phyloP scores from a whole-genome alignment of 1,140 invertebrate genomes.

The Epicauta chinensis region DNA sequence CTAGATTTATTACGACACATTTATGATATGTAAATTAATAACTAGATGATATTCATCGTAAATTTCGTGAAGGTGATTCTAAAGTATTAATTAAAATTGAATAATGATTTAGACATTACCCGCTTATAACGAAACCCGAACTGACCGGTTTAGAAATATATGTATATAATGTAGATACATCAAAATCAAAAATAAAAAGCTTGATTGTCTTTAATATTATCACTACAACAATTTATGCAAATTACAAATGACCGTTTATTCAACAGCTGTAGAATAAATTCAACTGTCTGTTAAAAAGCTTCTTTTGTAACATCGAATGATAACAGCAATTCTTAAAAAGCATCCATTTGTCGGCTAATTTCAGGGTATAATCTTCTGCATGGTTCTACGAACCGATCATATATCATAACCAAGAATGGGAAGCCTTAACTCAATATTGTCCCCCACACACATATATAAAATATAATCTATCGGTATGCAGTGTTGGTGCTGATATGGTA shows the following conservation, averaged over 20 bases:
- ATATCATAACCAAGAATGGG: too few relatives aligned
- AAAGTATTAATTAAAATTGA: background rate
- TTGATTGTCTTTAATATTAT: constrained; percentile 9
- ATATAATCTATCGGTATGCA: constrained; percentile 17
- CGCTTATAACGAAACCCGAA: too few relatives aligned
- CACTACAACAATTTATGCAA: too few relatives aligned
- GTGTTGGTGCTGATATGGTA: constrained; percentile 18
- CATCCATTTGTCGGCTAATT: constrained; percentile 5
- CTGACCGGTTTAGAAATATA: too few relatives aligned
- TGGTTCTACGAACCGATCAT: too few relatives aligned
- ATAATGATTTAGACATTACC: background rate
- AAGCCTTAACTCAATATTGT: too few relatives aligned
- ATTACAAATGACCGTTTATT: too few relatives aligned
- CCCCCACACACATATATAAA: constrained; percentile 4
- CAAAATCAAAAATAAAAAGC: background rate
- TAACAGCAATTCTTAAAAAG: background rate
- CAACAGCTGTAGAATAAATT: too few relatives aligned
- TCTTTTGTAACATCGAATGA: too few relatives aligned
- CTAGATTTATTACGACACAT: constrained; percentile 10
- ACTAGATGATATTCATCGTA: constrained; percentile 7
- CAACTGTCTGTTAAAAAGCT: too few relatives aligned
- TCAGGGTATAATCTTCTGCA: background rate
- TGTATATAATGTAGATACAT: background rate
- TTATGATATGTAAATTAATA: constrained; percentile 18
- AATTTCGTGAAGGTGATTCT: constrained; percentile 2